These are phyloP conservation scores for Steatocranus sp. DNA, from an alignment of 2,797 vertebrate species.

Conservation along the genomic window DNA sequence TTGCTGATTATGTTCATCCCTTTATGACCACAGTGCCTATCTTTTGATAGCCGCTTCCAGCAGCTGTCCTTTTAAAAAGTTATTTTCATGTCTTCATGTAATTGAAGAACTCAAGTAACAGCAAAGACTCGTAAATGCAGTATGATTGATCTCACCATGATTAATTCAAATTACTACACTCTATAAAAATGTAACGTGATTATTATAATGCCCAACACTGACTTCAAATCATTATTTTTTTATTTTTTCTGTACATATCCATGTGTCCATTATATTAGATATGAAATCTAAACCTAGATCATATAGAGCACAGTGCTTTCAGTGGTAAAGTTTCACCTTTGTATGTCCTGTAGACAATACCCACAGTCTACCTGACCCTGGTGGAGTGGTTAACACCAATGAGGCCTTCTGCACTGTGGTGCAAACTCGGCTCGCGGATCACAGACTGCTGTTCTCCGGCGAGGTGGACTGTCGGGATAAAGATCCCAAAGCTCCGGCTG, in stretches of 20 bases:
- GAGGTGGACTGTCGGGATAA: constrained; percentile 87
- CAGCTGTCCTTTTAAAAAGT: not conserved
- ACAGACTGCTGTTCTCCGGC: constrained; percentile 86
- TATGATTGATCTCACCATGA: not conserved
- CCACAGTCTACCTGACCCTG: constrained; percentile 70
- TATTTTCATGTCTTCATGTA: not conserved
- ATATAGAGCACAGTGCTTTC: not conserved
- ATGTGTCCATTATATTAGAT: not conserved
- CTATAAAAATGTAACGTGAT: not conserved
- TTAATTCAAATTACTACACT: not conserved
- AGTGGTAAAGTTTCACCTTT: not conserved
- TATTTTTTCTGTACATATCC: not conserved
- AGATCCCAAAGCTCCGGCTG: constrained; percentile 61
- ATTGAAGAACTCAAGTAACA: not conserved
- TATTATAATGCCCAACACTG: not conserved
- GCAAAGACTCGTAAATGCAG: not conserved
- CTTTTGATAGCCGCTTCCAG: not conserved
- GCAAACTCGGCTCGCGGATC: constrained; percentile 80
- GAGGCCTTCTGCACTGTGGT: constrained; percentile 91
- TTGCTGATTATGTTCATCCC: not conserved
- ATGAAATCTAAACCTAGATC: not conserved
- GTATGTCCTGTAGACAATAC: constrained; percentile 45
- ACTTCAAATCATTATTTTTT: not conserved
- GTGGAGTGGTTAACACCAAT: constrained; percentile 87
- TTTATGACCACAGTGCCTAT: not conserved